These are phyloP conservation scores for Rattus rattus DNA, from an alignment of 2,113 vertebrate genomes.

Conservation along the genomic window DNA sequence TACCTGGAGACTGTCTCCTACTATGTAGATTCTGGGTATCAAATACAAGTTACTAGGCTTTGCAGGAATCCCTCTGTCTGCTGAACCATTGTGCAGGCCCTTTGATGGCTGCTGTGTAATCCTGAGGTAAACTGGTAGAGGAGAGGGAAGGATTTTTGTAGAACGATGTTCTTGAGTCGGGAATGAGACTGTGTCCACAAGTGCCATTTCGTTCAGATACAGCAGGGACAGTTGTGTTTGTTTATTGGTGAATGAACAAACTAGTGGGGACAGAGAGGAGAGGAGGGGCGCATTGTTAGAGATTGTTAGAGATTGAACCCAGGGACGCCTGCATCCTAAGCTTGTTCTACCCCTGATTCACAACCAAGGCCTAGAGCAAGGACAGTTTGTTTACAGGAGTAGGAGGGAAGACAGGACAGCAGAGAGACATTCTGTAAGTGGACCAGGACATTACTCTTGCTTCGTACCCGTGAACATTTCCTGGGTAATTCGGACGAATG, in stretches of 20 bases:
- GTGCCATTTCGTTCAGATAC: not conserved
- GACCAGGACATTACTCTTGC: not conserved
- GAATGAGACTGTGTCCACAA: not conserved
- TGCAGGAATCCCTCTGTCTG: not conserved
- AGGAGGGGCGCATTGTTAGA: not conserved
- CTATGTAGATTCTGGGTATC: no score
- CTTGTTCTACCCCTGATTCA: not conserved
- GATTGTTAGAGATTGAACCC: not conserved
- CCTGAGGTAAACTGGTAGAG: not conserved
- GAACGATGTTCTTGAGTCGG: not conserved
- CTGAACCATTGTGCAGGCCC: not conserved
- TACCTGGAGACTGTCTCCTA: not conserved
- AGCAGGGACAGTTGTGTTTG: not conserved
- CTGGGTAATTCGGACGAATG: not conserved
- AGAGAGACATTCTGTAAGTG: not conserved
- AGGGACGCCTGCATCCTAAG: no score
- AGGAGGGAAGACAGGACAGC: not conserved
- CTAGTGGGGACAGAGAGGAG: not conserved
- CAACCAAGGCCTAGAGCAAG: not conserved
- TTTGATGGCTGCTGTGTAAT: not conserved
- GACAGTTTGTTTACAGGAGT: not conserved
- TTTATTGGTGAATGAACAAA: not conserved
- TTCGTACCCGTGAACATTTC: not conserved
- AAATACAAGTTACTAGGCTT: not conserved
- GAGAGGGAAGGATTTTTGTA: not conserved